phyloP scores from a whole-genome alignment of 2,113 vertebrate genomes.

The Triplophysa tibetana region DNA sequence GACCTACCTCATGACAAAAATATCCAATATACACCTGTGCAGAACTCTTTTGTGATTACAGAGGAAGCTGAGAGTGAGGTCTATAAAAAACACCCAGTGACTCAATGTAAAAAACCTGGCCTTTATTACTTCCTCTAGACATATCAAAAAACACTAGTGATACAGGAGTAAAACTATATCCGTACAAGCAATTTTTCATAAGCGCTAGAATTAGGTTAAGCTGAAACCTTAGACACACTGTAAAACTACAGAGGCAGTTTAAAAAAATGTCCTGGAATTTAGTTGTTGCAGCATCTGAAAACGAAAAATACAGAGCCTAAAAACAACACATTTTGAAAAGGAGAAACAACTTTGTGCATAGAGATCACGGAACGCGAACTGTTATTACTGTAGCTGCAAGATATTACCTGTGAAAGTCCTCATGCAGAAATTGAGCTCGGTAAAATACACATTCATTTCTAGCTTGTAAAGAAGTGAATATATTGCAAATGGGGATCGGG shows the following conservation, averaged over 20 bases:
- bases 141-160: neutral
- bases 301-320: neutral
- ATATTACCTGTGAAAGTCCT: neutral
- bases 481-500: neutral
- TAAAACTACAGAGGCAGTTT: neutral
- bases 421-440: neutral
- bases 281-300: neutral
- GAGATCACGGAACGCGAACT: neutral
- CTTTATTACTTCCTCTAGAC: conserved; percentile 19
- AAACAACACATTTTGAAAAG: neutral
- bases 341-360: neutral
- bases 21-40: neutral
- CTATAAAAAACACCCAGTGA: conserved; percentile 2
- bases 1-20: neutral
- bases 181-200: neutral
- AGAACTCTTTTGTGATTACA: neutral
- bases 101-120: neutral
- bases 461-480: neutral
- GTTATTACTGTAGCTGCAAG: neutral
- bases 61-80: conserved; percentile 1
- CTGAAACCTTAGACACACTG: neutral
- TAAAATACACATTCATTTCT: neutral
- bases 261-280: neutral
- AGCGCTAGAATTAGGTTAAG: neutral
- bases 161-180: neutral